phyloP scores from a whole-genome alignment of 37 sponge, comb jelly and placozoan genomes.

The Ianthella basta region DNA sequence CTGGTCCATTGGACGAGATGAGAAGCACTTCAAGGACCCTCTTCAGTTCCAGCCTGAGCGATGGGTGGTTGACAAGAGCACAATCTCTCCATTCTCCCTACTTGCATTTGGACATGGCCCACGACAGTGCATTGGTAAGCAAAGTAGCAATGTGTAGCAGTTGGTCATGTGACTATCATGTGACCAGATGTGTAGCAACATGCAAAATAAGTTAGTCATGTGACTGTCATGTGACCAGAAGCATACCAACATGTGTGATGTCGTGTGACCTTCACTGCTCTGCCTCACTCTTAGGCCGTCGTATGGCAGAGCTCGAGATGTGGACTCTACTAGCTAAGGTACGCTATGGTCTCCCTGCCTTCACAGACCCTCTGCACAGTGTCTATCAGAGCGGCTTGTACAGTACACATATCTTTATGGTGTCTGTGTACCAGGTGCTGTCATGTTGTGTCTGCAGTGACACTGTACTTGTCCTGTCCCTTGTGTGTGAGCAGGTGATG shows the following conservation, averaged over 20 bases:
- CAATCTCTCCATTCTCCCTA: conserved; percentile 23
- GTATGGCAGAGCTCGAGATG: conserved; percentile 21
- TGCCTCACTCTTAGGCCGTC: background rate
- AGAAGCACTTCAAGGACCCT: conserved; percentile 30
- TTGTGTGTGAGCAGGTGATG: conserved; percentile 6
- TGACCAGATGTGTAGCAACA: background rate
- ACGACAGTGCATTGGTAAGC: conserved; percentile 49
- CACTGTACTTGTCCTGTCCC: background rate
- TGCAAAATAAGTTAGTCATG: background rate
- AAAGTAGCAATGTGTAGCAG: background rate
- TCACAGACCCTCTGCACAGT: too few relatives aligned
- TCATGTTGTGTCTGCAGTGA: background rate
- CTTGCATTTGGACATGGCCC: conserved; percentile 61
- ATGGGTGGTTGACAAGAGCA: conserved; percentile 24
- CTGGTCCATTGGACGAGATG: conserved; percentile 36
- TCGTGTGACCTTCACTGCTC: too few relatives aligned
- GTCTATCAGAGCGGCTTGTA: too few relatives aligned
- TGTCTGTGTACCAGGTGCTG: too few relatives aligned
- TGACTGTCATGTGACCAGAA: background rate
- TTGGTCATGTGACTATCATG: conserved; percentile 1
- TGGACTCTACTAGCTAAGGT: conserved; percentile 31
- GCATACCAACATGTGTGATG: too few relatives aligned
- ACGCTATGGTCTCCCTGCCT: background rate
- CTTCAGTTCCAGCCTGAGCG: conserved; percentile 46
- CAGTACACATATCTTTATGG: too few relatives aligned